Base-by-base conservation (phyloP, 1,140 invertebrate species). In the Agrypnia vestita region DNA sequence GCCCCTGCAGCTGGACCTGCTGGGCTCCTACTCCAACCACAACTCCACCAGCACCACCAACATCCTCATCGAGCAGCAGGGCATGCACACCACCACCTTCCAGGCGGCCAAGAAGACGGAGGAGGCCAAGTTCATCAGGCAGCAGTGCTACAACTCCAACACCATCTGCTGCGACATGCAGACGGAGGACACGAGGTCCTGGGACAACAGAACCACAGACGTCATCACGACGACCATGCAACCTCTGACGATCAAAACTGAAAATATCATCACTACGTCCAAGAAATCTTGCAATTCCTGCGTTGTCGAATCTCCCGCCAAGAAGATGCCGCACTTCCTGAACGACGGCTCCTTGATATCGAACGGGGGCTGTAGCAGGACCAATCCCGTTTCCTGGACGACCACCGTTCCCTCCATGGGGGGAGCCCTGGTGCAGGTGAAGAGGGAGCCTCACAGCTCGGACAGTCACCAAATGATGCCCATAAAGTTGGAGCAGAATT, bases 1-100 rank as follows among this genome's bases (percentile, higher is more conserved):
- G 69, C 92, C 93, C n/a, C 90, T 93, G 77, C 92, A 93, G 85
- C 88, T 93, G 73, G 92, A 93, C 82, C 86, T 93, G 69, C 86
- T 93, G 78, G 87, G 86, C 83, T 51, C 78, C 13, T 88, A 86
- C 83, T 85, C 85, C 59, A 86, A 89, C 82, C 85, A 82, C 74
- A 72, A 82, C 51, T 73, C 69, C 51, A 73, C 64, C 43, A 81
- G 64, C 72, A 73, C 51, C 53, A 73, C 35, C 69, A 72, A 67
- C 69, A 76, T 82, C 17, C 73, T 82, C 43, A 82, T 79, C 44
- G 80, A 82, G 55, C 80, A 82, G 49, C 80, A 80, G 15, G 47
- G 51, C 64, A 19, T 69, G 51, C 69, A 78, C 47, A 67, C 61
- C 19, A 62, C 46, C 44, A 69, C 55, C 76, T 64, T 78, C 46